Evolutionary conservation across 1,140 invertebrate species (phyloP).

Genomic region (Eciton burchellii): DNA sequence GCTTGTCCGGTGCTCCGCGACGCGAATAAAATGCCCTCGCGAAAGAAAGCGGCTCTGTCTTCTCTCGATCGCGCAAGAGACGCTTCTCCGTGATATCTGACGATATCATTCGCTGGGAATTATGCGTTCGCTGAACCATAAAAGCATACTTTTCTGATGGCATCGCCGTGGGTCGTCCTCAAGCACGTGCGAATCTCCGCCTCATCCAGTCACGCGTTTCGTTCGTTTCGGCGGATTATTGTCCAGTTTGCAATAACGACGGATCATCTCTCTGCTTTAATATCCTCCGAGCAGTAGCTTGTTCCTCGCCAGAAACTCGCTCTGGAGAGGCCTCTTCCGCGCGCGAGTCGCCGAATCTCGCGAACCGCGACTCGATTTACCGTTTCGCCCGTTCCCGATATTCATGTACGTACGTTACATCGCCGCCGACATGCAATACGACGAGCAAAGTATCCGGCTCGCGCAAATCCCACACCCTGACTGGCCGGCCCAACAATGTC

Average conservation of each 20-base stretch:
- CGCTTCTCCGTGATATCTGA: no score
- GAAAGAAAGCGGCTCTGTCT: not conserved
- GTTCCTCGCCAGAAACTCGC: no score
- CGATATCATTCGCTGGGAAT: no score
- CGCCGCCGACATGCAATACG: conserved; percentile 36
- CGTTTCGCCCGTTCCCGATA: no score
- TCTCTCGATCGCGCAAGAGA: not conserved
- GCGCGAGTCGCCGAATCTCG: not conserved
- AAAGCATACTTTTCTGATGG: no score
- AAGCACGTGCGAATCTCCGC: no score
- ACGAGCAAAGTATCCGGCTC: conserved; percentile 66
- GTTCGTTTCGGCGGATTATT: no score
- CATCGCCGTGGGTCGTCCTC: no score
- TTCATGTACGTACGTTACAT: no score
- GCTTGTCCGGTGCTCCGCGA: conserved; percentile 22
- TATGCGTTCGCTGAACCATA: no score
- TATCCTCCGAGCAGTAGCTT: not conserved
- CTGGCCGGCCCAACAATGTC: conserved; percentile 72
- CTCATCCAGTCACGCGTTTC: no score
- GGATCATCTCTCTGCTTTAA: not conserved
- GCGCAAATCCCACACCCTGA: conserved; percentile 67
- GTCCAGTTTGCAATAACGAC: no score
- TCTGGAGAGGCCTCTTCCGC: not conserved
- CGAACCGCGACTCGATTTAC: not conserved
- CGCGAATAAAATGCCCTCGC: not conserved